Percentiles rank a stretch among this genome's conserved stretches.
phyloP scores from a whole-genome alignment of 2,888 invertebrate genomes.

The Teinopalpus imperialis region DNA sequence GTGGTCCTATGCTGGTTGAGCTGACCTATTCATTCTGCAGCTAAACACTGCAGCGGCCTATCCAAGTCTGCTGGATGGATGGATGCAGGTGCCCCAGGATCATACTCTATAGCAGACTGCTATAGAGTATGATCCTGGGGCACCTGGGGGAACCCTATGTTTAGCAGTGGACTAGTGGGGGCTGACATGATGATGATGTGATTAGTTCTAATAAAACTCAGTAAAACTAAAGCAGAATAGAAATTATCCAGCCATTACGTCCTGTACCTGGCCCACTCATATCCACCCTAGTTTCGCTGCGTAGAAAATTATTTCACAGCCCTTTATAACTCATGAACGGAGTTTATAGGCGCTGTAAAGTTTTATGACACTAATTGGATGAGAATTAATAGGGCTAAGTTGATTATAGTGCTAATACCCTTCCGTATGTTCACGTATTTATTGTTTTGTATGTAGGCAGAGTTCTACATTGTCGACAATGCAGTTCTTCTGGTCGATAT shows the following conservation, averaged over 20 bases:
- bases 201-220: slow-evolving; percentile 8
- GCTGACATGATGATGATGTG: no score
- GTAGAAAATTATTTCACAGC: slow-evolving; percentile 25
- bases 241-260: slow-evolving; percentile 5
- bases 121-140: no score
- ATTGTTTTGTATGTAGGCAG: background rate
- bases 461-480: no score
- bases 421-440: background rate
- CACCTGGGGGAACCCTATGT: no score
- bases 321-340: slow-evolving; percentile 25
- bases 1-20: no score
- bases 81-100: no score
- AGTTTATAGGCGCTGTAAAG: slow-evolving; percentile 22
- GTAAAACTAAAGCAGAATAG: slow-evolving; percentile 3
- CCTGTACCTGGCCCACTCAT: slow-evolving; percentile 10
- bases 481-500: no score
- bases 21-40: no score
- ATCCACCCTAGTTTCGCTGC: slow-evolving; percentile 17
- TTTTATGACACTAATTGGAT: slow-evolving; percentile 24
- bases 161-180: no score
- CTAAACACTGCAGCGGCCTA: no score
- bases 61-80: no score
- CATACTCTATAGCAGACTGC: no score
- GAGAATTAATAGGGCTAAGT: slow-evolving; percentile 23
- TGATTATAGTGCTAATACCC: slow-evolving; percentile 15